A percentile compares a stretch with the other conserved stretches of the same genome.
These are phyloP conservation scores for Zaprionus bogoriensis DNA, from an alignment of 2,888 invertebrate species.

Conservation along the genomic window DNA sequence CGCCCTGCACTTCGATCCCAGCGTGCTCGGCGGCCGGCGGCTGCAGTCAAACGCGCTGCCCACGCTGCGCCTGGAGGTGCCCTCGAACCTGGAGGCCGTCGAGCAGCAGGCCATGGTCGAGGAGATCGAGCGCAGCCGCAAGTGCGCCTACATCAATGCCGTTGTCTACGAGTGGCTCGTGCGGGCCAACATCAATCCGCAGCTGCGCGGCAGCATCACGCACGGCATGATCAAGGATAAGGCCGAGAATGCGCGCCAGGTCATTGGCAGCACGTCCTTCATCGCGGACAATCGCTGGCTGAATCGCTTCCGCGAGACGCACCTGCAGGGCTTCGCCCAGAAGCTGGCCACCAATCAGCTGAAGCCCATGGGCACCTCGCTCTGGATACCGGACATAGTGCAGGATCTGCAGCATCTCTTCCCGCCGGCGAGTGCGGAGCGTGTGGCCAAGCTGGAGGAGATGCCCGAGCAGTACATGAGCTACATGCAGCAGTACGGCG, in stretches of 20 bases:
- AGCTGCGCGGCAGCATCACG: slow-evolving; percentile 78
- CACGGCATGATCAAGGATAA: slow-evolving; percentile 81
- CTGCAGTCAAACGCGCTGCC: slow-evolving; percentile 79
- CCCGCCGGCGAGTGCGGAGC: slow-evolving; percentile 78
- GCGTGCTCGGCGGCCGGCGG: slow-evolving; percentile 77
- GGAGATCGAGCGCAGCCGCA: slow-evolving; percentile 79
- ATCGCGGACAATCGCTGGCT: slow-evolving; percentile 81
- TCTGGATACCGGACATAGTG: slow-evolving; percentile 80
- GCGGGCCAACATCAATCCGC: slow-evolving; percentile 79
- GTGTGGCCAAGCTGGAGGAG: slow-evolving; percentile 77
- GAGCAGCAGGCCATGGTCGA: slow-evolving; percentile 80
- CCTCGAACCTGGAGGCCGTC: slow-evolving; percentile 76
- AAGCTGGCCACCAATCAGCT: slow-evolving; percentile 77
- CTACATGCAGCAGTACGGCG: slow-evolving; percentile 80
- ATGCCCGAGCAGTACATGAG: slow-evolving; percentile 79
- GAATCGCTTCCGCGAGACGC: slow-evolving; percentile 80
- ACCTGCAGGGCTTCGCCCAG: slow-evolving; percentile 78
- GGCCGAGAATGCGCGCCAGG: slow-evolving; percentile 76
- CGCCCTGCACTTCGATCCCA: slow-evolving; percentile 79
- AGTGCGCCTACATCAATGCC: slow-evolving; percentile 80
- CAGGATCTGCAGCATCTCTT: slow-evolving; percentile 78
- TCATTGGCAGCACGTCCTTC: slow-evolving; percentile 76
- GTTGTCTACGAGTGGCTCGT: slow-evolving; percentile 81
- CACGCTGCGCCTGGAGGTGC: slow-evolving; percentile 76
- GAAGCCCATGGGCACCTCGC: slow-evolving; percentile 76